These are phyloP conservation scores for Sebastes nivosus DNA, from an alignment of 2,797 vertebrate genomes.

Conservation along the genomic window DNA sequence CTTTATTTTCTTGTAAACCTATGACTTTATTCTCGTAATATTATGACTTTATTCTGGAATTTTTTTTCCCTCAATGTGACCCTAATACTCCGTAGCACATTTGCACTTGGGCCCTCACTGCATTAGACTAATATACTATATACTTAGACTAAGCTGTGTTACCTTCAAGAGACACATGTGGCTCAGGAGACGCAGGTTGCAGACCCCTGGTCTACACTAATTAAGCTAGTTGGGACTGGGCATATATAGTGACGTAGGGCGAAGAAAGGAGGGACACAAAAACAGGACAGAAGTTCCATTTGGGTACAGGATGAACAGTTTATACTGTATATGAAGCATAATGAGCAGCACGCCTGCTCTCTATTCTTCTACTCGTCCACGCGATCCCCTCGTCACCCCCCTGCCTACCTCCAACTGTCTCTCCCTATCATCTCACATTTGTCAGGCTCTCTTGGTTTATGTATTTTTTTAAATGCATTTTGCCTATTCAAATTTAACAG, in stretches of 20 bases:
- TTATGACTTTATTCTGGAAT: too few species aligned
- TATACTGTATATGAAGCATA: conserved; percentile 11
- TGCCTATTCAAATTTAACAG: conserved; percentile 75
- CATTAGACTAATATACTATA: too few species aligned
- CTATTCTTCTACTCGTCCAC: conserved; percentile 3
- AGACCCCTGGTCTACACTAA: not conserved
- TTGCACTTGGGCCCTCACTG: too few species aligned
- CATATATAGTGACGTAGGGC: not conserved
- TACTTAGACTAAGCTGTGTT: too few species aligned
- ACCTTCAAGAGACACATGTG: too few species aligned
- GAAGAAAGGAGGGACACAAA: not conserved
- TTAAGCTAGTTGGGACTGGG: not conserved
- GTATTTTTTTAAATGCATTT: conserved; percentile 77
- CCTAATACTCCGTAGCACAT: too few species aligned
- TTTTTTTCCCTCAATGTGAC: too few species aligned
- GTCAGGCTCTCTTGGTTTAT: conserved; percentile 76
- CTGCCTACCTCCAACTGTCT: not conserved
- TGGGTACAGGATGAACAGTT: not conserved
- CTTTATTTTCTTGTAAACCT: too few species aligned
- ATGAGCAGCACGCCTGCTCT: not conserved
- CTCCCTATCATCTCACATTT: conserved; percentile 60
- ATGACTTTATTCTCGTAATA: too few species aligned
- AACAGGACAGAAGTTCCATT: not conserved
- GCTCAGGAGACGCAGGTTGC: too few species aligned
- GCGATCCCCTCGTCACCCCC: not conserved